Percentiles rank a stretch among this genome's conserved stretches.
Evolutionary conservation across 2,797 vertebrate species (phyloP).

Genomic region (Muscicapa striata): DNA sequence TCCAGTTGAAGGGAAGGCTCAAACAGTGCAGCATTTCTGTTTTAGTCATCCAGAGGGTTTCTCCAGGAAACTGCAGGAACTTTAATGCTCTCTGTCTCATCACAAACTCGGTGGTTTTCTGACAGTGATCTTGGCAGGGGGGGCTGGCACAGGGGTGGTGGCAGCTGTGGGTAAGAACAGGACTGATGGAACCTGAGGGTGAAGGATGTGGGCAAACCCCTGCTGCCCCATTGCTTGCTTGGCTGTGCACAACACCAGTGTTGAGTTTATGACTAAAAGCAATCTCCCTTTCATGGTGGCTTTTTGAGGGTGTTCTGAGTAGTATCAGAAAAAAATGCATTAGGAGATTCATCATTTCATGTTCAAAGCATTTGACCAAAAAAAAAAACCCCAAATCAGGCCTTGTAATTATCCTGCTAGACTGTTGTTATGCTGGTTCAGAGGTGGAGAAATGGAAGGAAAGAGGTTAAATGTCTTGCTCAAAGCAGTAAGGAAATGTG

Average conservation of each 20-base stretch:
- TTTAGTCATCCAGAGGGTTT: neutral
- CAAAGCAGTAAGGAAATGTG: conserved; percentile 35
- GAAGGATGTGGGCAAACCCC: neutral
- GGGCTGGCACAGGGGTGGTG: neutral
- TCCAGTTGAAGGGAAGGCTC: neutral
- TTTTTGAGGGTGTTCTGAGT: neutral
- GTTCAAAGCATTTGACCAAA: conserved; percentile 7
- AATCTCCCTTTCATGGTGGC: neutral
- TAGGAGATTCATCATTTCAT: neutral
- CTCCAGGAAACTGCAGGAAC: neutral
- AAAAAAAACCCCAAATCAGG: neutral
- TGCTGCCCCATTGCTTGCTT: neutral
- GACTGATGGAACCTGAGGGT: neutral
- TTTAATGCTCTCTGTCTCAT: neutral
- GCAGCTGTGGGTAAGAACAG: neutral
- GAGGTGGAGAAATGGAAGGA: conserved; percentile 31
- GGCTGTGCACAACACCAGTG: neutral
- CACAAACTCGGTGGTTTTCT: neutral
- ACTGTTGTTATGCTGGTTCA: neutral
- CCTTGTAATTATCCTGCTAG: conserved; percentile 1
- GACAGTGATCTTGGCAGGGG: neutral
- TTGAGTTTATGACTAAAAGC: neutral
- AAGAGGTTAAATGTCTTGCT: conserved; percentile 35
- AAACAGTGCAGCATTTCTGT: neutral
- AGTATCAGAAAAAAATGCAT: neutral